Evolutionary conservation across 2,797 vertebrate species (phyloP).

Genomic region (Malurus leucopterus): DNA sequence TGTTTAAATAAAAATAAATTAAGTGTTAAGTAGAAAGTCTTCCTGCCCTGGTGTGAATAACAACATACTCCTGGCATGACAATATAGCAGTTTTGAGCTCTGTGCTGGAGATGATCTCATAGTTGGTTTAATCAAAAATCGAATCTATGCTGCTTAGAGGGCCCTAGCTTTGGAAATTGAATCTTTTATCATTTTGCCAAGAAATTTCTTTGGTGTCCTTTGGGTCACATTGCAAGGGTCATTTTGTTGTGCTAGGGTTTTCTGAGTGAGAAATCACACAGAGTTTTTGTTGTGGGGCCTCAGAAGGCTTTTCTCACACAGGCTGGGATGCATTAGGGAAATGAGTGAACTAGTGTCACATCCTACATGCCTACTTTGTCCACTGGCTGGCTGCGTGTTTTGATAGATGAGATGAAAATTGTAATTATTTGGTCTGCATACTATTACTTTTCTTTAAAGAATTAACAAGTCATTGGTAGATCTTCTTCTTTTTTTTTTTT

Average conservation of each 20-base stretch:
- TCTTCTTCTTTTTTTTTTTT: neutral
- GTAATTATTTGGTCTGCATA: neutral
- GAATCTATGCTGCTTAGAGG: neutral
- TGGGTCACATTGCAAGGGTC: constrained; percentile 28
- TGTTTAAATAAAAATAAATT: constrained; percentile 51
- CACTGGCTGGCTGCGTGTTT: neutral
- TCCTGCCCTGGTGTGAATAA: constrained; percentile 39
- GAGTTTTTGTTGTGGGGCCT: constrained; percentile 1
- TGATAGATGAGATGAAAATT: neutral
- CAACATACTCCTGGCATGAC: constrained; percentile 32
- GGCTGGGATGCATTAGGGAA: constrained; percentile 7
- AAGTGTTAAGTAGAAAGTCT: constrained; percentile 39
- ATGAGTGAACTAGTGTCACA: neutral
- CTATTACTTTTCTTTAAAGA: neutral
- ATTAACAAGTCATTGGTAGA: neutral
- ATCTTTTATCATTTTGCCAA: constrained; percentile 29
- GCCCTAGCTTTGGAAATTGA: constrained; percentile 24
- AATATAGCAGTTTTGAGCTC: constrained; percentile 20
- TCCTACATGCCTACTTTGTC: neutral
- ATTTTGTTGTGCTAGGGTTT: neutral
- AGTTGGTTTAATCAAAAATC: constrained; percentile 48
- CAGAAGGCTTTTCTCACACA: neutral
- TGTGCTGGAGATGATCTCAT: constrained; percentile 45
- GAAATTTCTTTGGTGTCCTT: constrained; percentile 37
- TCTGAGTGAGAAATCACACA: neutral